These are phyloP conservation scores for Andinoacara biseriatus DNA, from an alignment of 2,113 vertebrate genomes.

Conservation along the genomic window DNA sequence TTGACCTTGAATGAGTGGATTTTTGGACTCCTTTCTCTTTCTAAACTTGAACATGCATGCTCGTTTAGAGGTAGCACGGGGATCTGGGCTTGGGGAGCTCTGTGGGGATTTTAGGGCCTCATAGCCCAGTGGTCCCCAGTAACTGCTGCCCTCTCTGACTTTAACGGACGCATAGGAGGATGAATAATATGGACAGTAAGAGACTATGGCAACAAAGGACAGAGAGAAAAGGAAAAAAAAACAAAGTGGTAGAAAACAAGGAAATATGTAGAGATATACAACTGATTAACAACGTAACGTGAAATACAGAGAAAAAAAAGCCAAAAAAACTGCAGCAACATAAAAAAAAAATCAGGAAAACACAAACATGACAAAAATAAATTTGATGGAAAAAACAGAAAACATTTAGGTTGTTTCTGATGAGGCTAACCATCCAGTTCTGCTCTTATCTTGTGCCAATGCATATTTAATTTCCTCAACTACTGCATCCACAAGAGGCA, in stretches of 20 bases:
- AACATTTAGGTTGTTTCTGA: conserved; percentile 3
- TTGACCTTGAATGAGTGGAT: conserved; percentile 84
- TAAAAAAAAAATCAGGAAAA: conserved; percentile 48
- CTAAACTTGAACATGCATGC: conserved; percentile 95
- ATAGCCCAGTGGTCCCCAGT: conserved; percentile 86
- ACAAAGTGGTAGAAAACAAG: conserved; percentile 80
- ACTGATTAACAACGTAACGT: conserved; percentile 62
- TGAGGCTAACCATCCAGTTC: neutral
- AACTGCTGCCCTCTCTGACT: conserved; percentile 94
- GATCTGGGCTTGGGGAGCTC: conserved; percentile 85
- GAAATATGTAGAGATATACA: conserved; percentile 78
- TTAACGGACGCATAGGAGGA: conserved; percentile 85
- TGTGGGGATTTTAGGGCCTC: conserved; percentile 78
- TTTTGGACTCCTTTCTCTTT: conserved; percentile 94
- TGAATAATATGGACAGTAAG: conserved; percentile 83
- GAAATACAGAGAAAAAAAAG: conserved; percentile 26
- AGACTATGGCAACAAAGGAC: conserved; percentile 83
- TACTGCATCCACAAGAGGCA: neutral
- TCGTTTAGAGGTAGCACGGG: conserved; percentile 85
- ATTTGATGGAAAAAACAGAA: conserved; percentile 17
- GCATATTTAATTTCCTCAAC: neutral
- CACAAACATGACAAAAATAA: conserved; percentile 40
- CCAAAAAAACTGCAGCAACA: conserved; percentile 25
- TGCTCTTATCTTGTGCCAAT: neutral
- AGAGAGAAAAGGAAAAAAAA: conserved; percentile 83